Conservation (phyloP, 2,888 invertebrate genomes). For the Dolichomitus sp. region DNA sequence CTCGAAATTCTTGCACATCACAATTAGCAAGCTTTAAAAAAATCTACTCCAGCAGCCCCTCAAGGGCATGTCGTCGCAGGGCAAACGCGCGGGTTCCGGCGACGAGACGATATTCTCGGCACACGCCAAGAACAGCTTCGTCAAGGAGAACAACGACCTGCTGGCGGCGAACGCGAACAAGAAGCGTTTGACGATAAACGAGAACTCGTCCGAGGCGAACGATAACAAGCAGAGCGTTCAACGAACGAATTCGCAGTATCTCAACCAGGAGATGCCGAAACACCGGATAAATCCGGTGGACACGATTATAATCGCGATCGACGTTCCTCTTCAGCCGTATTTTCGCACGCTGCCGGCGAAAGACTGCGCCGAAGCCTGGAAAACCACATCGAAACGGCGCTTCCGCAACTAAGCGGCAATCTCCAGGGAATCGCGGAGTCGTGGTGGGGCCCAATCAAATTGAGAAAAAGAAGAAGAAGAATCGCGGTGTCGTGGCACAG, state of each 20-base stretch:
- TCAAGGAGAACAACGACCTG: background rate
- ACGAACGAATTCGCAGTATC: conserved; percentile 7
- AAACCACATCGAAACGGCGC: conserved; percentile 63
- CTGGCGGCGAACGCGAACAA: background rate
- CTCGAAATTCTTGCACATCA: too few relatives aligned
- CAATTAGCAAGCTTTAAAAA: too few relatives aligned
- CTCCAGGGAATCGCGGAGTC: conserved; percentile 75
- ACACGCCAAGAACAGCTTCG: background rate
- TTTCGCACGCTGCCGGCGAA: conserved; percentile 11
- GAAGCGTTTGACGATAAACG: background rate
- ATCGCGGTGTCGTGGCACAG: conserved; percentile 46
- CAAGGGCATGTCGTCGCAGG: background rate
- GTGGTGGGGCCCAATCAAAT: conserved; percentile 34
- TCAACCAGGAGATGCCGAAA: conserved; percentile 59
- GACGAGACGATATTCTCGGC: background rate
- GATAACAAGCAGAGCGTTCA: conserved; percentile 19
- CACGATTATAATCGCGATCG: conserved; percentile 65
- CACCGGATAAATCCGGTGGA: conserved; percentile 74
- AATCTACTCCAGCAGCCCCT: too few relatives aligned
- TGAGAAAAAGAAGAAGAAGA: too few relatives aligned
- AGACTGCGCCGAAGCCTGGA: conserved; percentile 20
- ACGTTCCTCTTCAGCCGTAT: conserved; percentile 71
- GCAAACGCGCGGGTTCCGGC: conserved; percentile 8
- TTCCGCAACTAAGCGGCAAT: conserved; percentile 70
- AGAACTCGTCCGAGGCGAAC: background rate